Evolutionary conservation across 2,113 vertebrate species (phyloP).

Genomic region (Hippocampus comes): DNA sequence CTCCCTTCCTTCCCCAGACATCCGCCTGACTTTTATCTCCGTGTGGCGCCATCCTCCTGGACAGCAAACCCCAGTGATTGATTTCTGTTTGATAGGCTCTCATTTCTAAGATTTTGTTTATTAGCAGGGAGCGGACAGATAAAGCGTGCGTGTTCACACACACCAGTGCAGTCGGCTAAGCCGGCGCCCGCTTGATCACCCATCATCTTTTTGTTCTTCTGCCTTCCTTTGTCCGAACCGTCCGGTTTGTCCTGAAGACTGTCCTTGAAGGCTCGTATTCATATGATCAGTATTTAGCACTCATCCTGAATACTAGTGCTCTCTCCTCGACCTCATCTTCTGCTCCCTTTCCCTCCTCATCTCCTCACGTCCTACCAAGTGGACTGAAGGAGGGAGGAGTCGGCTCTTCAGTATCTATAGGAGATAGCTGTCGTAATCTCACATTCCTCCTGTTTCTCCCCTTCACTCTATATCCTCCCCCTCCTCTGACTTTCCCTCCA

Average conservation of each 20-base stretch:
- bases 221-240: slow-evolving; percentile 26
- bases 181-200: slow-evolving; percentile 7
- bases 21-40: slow-evolving; percentile 86
- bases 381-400: slow-evolving; percentile 60
- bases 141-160: slow-evolving; percentile 5
- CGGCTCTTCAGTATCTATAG: slow-evolving; percentile 55
- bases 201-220: slow-evolving; percentile 56
- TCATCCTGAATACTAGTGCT: slow-evolving; percentile 30
- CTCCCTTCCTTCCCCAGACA: slow-evolving; percentile 58
- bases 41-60: slow-evolving; percentile 93
- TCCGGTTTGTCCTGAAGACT: slow-evolving; percentile 47
- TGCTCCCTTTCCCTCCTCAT: not conserved
- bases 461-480: slow-evolving; percentile 57
- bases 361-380: slow-evolving; percentile 29
- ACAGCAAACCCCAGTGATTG: slow-evolving; percentile 94
- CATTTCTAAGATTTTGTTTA: slow-evolving; percentile 95
- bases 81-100: slow-evolving; percentile 89
- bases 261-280: slow-evolving; percentile 37
- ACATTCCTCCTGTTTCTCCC: slow-evolving; percentile 68
- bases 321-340: slow-evolving; percentile 35
- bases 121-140: slow-evolving; percentile 78
- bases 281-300: slow-evolving; percentile 43
- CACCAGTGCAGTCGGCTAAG: not conserved
- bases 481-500: slow-evolving; percentile 26
- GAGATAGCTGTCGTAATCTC: slow-evolving; percentile 67